A percentile compares a stretch with the other conserved stretches of the same genome.
Evolutionary conservation across 2,113 vertebrate genomes (phyloP).

Genomic region (Pycnonotus jocosus): DNA sequence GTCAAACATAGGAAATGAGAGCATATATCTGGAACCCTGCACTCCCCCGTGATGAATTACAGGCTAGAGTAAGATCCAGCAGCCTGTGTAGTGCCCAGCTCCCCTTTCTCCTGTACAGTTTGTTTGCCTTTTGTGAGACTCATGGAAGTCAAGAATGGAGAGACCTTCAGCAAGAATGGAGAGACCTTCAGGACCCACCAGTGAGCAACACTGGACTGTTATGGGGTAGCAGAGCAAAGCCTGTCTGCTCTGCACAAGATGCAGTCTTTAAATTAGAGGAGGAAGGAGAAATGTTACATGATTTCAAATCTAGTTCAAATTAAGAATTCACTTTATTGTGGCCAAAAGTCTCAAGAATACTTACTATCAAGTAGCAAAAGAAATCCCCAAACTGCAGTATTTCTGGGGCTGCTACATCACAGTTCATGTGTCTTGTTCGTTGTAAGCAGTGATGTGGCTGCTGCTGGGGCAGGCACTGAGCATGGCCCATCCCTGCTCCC

Average conservation of each 20-base stretch:
- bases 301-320: neutral
- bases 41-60: neutral
- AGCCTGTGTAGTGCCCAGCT: neutral
- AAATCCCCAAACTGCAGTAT: accelerated
- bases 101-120: neutral
- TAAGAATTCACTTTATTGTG: neutral
- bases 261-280: neutral
- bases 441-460: neutral
- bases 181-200: neutral
- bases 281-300: neutral
- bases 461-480: neutral
- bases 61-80: neutral
- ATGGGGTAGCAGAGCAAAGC: neutral
- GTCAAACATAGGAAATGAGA: neutral
- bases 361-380: neutral
- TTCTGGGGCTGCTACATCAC: neutral
- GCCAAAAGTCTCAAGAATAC: neutral
- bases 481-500: neutral
- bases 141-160: neutral
- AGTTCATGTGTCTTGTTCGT: neutral
- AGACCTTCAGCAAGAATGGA: neutral
- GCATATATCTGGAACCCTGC: neutral
- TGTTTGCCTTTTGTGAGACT: neutral
- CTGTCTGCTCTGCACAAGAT: neutral
- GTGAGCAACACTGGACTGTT: neutral